phyloP scores from a whole-genome alignment of 2,113 vertebrate species.

The Astur gentilis region DNA sequence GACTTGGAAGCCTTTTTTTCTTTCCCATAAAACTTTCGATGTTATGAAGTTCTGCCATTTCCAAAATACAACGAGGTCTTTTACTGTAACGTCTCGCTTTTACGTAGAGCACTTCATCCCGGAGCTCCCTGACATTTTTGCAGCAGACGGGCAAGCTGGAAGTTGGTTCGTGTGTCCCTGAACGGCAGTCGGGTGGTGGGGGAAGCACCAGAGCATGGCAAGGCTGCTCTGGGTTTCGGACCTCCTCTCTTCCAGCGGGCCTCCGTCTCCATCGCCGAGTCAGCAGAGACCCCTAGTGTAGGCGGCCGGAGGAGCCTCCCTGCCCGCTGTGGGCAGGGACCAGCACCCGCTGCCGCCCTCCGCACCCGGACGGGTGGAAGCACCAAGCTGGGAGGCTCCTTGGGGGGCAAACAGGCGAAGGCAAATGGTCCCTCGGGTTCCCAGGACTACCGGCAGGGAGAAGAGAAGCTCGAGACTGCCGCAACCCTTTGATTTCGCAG shows the following conservation, averaged over 20 bases:
- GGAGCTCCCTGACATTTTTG: accelerated
- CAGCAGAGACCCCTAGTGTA: neutral
- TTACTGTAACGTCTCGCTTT: neutral
- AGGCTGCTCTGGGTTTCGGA: accelerated
- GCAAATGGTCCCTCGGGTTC: accelerated
- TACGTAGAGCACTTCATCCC: neutral
- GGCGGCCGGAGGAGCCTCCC: neutral
- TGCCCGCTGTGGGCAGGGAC: neutral
- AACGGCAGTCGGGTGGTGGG: neutral
- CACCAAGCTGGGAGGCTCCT: accelerated
- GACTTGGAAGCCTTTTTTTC: neutral
- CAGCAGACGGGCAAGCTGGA: accelerated
- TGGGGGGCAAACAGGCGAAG: accelerated
- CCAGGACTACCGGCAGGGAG: neutral
- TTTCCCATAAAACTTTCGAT: neutral
- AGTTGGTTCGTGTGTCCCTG: accelerated
- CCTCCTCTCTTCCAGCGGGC: neutral
- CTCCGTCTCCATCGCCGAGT: neutral
- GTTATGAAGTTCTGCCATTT: neutral
- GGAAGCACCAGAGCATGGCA: neutral
- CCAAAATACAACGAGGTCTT: neutral
- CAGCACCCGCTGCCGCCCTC: neutral
- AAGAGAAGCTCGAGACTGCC: neutral
- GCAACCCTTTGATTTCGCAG: neutral
- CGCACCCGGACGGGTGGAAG: accelerated